Evolutionary conservation across 2,888 invertebrate genomes (phyloP), one percentile per base, ranked within the genome.

Genomic region (Palloptera scutellata): DNA sequence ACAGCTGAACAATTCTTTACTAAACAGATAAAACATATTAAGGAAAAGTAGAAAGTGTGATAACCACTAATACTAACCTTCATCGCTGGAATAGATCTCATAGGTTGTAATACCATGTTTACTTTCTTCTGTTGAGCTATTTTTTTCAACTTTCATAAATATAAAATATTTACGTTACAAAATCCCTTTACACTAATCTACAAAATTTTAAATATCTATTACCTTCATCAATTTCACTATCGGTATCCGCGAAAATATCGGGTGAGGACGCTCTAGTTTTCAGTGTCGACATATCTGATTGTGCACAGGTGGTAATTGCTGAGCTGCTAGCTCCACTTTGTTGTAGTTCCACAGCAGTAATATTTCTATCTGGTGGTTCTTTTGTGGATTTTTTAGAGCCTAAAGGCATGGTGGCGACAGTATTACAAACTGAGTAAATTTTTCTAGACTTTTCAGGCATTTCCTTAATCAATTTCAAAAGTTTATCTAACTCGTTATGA

Each of bases 221-320:
- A 48, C 68, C 73, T 62, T 54, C 54, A 41, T 73, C 73, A 64
- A 72, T 71, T 55, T 83, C 81, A 42, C 72, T 73, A 70, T 83
- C 84, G 2, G 81, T 83, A 59, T 82, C 83, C 6, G 79, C 83
- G 71, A 84, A 84, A 52, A 84, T 74, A 76, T 84, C 84, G 1
- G 84, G 84, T 0, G 84, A 84, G 6, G 70, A 73, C 61, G 75
- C 74, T 51, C 83, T 74, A 0, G 66, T 71, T 20, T 45, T 67
- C 19, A 74, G 74, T 13, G 73, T 67, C 11, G 73, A 61, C 30
- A 55, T 66, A 41, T 65, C n/a, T 53, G 66, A 13, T 30, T 30
- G 30, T 30, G 30, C 6, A 6, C 30, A 30, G 30, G 30, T 30
- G 30, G 30, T 4, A n/a, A n/a, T n/a, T n/a, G n/a, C n/a, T 2